Evolutionary conservation across 1,140 invertebrate genomes (phyloP).

Genomic region (Drosophila nigromelanica): DNA sequence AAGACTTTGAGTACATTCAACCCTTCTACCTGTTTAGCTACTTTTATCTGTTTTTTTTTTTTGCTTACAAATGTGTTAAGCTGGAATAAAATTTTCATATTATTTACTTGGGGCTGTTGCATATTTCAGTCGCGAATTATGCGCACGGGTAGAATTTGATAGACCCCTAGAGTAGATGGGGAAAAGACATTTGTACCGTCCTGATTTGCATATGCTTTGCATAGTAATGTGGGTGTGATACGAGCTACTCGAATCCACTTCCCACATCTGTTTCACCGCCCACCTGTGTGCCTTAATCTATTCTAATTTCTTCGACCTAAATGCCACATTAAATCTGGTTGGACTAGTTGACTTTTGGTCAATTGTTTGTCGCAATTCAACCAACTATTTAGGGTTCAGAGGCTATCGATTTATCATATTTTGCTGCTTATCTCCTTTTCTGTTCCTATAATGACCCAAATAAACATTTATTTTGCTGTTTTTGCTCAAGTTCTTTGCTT

Average conservation of each 20-base stretch:
- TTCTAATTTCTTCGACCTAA: constrained; percentile 36
- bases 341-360: constrained; percentile 27
- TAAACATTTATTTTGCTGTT: constrained; percentile 52
- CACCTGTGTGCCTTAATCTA: constrained; percentile 20
- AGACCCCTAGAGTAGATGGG: constrained; percentile 6
- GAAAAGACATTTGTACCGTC: constrained; percentile 49
- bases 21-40: constrained; percentile 13
- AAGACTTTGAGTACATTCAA: background rate
- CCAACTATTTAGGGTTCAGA: constrained; percentile 58
- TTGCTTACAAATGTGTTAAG: constrained; percentile 13
- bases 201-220: constrained; percentile 63
- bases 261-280: background rate
- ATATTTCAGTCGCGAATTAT: constrained; percentile 60
- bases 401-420: constrained; percentile 66
- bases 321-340: constrained; percentile 33
- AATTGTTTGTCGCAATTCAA: background rate
- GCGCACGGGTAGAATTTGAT: constrained; percentile 22
- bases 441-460: constrained; percentile 65
- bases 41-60: constrained; percentile 6
- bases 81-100: constrained; percentile 33
- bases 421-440: constrained; percentile 14
- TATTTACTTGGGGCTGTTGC: constrained; percentile 48
- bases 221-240: constrained; percentile 26
- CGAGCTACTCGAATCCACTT: background rate
- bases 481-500: constrained; percentile 16